phyloP scores from a whole-genome alignment of 2,888 invertebrate species.

The Hirtodrosophila duncani region DNA sequence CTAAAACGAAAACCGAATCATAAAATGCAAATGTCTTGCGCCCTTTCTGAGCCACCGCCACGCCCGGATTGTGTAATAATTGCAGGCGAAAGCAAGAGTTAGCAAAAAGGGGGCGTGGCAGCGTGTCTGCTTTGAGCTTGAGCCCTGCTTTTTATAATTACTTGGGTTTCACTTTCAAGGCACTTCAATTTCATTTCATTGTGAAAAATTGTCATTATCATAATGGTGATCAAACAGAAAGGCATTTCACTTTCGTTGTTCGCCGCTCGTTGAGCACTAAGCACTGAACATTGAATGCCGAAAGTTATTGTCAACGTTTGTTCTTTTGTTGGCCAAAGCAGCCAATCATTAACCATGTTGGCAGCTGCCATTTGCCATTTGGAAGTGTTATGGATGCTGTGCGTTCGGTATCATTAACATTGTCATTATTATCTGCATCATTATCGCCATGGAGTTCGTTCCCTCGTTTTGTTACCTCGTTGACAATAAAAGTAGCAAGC shows the following conservation, averaged over 20 bases:
- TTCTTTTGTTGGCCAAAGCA: constrained; percentile 61
- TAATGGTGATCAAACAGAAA: constrained; percentile 36
- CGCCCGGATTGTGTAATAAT: constrained; percentile 62
- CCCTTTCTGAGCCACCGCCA: constrained; percentile 35
- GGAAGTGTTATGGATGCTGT: constrained; percentile 34
- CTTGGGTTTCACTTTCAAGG: constrained; percentile 66
- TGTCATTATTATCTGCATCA: constrained; percentile 12
- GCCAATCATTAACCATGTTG: constrained; percentile 30
- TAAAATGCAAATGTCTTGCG: constrained; percentile 52
- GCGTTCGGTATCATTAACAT: constrained; percentile 10
- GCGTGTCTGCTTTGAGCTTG: constrained; percentile 31
- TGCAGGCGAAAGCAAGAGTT: constrained; percentile 7
- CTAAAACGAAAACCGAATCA: constrained; percentile 19
- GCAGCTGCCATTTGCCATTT: no score
- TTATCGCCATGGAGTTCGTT: constrained; percentile 13
- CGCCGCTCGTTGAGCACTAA: no score
- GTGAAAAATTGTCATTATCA: constrained; percentile 61
- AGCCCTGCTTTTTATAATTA: constrained; percentile 55
- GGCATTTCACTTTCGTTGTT: constrained; percentile 61
- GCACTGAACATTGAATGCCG: no score
- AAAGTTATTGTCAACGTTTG: constrained; percentile 44
- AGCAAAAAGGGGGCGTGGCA: constrained; percentile 45
- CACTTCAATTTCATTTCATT: constrained; percentile 54
- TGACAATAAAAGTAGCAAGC: constrained; percentile 65
- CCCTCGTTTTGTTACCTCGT: constrained; percentile 23